Evolutionary conservation across 2,797 vertebrate genomes (phyloP), one percentile per base, ranked within the genome.

Genomic region (Sebastiscus albofasciatus): DNA sequence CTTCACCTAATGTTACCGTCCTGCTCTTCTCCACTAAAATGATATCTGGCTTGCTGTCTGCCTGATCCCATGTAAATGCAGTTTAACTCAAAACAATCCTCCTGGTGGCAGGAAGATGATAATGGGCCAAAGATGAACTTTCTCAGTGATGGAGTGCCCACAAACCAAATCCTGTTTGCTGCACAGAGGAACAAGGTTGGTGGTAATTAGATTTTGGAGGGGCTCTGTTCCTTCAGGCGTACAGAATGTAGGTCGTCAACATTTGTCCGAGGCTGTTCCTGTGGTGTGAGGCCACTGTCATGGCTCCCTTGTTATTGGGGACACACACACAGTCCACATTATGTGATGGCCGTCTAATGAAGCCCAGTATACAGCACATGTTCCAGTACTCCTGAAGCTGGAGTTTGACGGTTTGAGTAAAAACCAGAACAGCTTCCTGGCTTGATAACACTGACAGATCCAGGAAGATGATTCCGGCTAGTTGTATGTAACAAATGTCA

Each of bases 161-260:
- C 69, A 82, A 67, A 83, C 16, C 49, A 81, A 90, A 83, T 81
- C 52, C 8, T 69, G 64, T 87, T 85, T 79, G 27, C 73, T 67
- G 54, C 64, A 68, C 36, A 55, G 59, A 74, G 73, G 27, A 79
- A 46, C 73, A 79, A 65, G 31, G 67, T 81, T 89, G 83, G 67
- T 29, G 69, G 64, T 87, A 88, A 88, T 91, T 84, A 62, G n/a
- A 90, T 90, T 81, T 84, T 54, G 39, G 82, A 87, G 56, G 62
- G 79, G 67, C 72, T 73, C 77, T 72, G 74, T 75, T 85, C 83
- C 83, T 91, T 66, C 77, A 78, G 84, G 81, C 85, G 24, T 33
- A 70, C 61, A 67, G 36, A 88, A 85, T 85, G 75, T 81, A 84
- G 78, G 81, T 83, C 56, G 62, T 81, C 82, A 82, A 77, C 82